Evolutionary conservation across 2,113 vertebrate species (phyloP).

Genomic region (Myotis brandtii): DNA sequence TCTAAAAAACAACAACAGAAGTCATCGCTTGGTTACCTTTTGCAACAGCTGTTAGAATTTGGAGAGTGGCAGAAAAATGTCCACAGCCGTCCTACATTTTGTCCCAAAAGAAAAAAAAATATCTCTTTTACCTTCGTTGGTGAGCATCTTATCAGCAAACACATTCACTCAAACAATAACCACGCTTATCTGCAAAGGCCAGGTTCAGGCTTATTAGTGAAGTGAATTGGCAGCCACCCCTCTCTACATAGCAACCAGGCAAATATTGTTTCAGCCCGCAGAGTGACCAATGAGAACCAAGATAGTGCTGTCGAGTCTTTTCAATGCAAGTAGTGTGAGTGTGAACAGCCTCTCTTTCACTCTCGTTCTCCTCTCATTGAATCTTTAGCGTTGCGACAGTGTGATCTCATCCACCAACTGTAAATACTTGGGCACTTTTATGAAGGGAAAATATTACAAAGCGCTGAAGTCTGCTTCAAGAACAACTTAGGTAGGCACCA

Average conservation of each 20-base stretch:
- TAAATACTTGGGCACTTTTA: slow-evolving; percentile 83
- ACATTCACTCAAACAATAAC: slow-evolving; percentile 80
- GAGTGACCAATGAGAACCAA: slow-evolving; percentile 65
- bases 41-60: slow-evolving; percentile 63
- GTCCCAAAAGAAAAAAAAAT: slow-evolving; percentile 68
- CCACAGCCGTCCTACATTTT: not conserved
- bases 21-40: not conserved
- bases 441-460: slow-evolving; percentile 83
- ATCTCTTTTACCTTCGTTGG: slow-evolving; percentile 71
- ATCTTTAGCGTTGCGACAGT: slow-evolving; percentile 67
- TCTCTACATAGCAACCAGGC: slow-evolving; percentile 84
- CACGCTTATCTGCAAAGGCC: slow-evolving; percentile 84
- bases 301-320: slow-evolving; percentile 43
- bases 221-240: slow-evolving; percentile 78
- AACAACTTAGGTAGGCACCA: slow-evolving; percentile 78
- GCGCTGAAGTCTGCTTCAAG: slow-evolving; percentile 72
- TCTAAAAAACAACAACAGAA: not conserved
- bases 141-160: slow-evolving; percentile 77
- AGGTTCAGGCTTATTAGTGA: slow-evolving; percentile 82
- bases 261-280: slow-evolving; percentile 84
- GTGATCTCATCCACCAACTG: slow-evolving; percentile 84
- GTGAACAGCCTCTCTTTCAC: slow-evolving; percentile 63
- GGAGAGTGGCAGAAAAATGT: not conserved
- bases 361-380: not conserved
- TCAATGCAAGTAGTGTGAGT: slow-evolving; percentile 15